phyloP scores from a whole-genome alignment of 1,140 invertebrate genomes.

The Pseudomyrmex flavicornis region DNA sequence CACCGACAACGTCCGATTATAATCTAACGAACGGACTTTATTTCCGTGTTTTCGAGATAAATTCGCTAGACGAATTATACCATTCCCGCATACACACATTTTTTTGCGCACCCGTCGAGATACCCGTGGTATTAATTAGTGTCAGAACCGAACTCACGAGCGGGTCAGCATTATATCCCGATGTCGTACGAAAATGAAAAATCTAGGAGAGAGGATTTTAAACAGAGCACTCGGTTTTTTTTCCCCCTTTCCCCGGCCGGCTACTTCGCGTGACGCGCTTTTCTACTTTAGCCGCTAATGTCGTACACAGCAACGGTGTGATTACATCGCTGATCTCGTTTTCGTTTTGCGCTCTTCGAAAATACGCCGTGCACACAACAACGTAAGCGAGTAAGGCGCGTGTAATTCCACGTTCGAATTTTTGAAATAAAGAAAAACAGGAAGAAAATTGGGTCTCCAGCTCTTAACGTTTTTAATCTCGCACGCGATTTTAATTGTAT shows the following conservation, averaged over 20 bases:
- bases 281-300: constrained; percentile 50
- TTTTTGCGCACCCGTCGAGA: background rate
- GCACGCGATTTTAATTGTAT: too few species aligned
- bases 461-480: too few species aligned
- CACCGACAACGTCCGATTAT: background rate
- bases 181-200: constrained; percentile 28
- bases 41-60: constrained; percentile 19
- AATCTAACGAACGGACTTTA: background rate
- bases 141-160: constrained; percentile 17
- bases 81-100: background rate
- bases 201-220: constrained; percentile 25
- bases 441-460: too few species aligned
- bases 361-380: background rate
- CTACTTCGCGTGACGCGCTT: constrained; percentile 21
- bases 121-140: constrained; percentile 46
- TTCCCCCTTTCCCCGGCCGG: background rate
- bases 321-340: constrained; percentile 29
- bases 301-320: background rate
- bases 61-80: background rate
- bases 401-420: too few species aligned
- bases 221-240: constrained; percentile 18
- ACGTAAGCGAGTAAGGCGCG: background rate
- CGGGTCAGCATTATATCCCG: constrained; percentile 20
- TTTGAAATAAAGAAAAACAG: too few species aligned
- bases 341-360: constrained; percentile 11